Base-by-base conservation (phyloP, 30 jellyfish, hydroid and myxozoan genomes). In the Hydractinia echinata region DNA sequence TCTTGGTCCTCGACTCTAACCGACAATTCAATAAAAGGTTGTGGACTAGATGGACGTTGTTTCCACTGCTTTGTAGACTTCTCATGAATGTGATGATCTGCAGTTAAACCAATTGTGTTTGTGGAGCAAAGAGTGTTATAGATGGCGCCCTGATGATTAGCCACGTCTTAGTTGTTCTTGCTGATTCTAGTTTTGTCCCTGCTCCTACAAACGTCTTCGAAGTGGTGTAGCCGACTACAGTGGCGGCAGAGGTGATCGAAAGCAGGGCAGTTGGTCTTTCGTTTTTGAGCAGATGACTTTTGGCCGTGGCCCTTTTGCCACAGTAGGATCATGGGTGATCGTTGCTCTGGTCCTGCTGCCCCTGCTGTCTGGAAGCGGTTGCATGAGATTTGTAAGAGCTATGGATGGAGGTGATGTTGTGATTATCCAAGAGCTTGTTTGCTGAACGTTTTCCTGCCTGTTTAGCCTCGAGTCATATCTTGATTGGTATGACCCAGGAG, bases 31-130 rank as follows among this genome's bases (percentile, higher is more conserved):
- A 56, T 15, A 15, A 56, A 56, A 9, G 68, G 68, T 56, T 56
- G 68, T 56, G 68, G 68, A 15, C 68, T 56, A 9, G 68, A 56
- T 56, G 68, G 68, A 56, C 68, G 68, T n/a, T n/a, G n/a, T n/a
- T n/a, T n/a, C n/a, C n/a, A n/a, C n/a, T n/a, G n/a, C n/a, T n/a
- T n/a, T n/a, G n/a, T 56, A 9, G 68, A 56, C 68, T 56, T 56
- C 68, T 56, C 68, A 56, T 56, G 68, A 15, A 56, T 15, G 68
- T 56, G 68, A 15, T 56, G 68, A 56, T 56, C 68, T 9, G 68
- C 68, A 15, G 68, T 9, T n/a, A n/a, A n/a, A n/a, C n/a, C n/a
- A n/a, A n/a, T n/a, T n/a, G n/a, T n/a, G 68, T 9, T 56, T 10
- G 68, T 15, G 15, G 68, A 56, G 68, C 68, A 56, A 9, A 56